A percentile compares a stretch with the other conserved stretches of the same genome.
These are phyloP conservation scores for Opisthocomus hoazin DNA, from an alignment of 2,113 vertebrate species.

Conservation along the genomic window DNA sequence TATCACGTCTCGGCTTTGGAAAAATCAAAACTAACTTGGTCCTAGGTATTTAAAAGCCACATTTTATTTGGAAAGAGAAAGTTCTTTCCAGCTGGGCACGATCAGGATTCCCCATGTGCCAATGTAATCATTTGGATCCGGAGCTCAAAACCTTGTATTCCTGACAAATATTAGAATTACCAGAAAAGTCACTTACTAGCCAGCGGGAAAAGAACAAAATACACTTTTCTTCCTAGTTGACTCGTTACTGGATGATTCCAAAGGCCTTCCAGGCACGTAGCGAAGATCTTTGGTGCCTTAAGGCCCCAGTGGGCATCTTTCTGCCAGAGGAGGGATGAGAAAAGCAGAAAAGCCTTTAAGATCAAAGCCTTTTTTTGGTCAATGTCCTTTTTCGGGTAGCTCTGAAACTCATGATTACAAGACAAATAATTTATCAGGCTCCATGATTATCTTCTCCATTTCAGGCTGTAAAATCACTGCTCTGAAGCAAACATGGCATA, in stretches of 20 bases:
- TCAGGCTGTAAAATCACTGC: background rate
- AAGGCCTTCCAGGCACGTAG: background rate
- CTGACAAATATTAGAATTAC: background rate
- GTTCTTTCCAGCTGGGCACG: background rate
- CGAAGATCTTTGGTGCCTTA: background rate
- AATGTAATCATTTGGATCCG: background rate
- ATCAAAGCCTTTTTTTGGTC: background rate
- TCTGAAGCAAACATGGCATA: background rate
- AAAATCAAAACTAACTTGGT: background rate
- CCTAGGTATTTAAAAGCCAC: background rate
- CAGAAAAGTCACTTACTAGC: background rate
- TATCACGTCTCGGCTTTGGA: background rate
- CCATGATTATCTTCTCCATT: background rate
- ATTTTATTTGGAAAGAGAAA: background rate
- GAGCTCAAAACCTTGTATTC: background rate
- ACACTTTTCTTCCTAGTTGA: background rate
- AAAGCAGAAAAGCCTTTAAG: background rate
- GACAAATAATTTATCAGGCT: background rate
- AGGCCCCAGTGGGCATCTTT: rapidly evolving
- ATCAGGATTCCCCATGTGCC: background rate
- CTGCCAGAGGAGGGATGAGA: background rate
- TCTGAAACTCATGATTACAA: background rate
- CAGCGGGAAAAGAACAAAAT: background rate
- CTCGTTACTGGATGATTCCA: background rate
- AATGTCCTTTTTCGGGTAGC: background rate